Evolutionary conservation across 2,113 vertebrate genomes (phyloP).

Genomic region (Chelonoidis abingdonii): DNA sequence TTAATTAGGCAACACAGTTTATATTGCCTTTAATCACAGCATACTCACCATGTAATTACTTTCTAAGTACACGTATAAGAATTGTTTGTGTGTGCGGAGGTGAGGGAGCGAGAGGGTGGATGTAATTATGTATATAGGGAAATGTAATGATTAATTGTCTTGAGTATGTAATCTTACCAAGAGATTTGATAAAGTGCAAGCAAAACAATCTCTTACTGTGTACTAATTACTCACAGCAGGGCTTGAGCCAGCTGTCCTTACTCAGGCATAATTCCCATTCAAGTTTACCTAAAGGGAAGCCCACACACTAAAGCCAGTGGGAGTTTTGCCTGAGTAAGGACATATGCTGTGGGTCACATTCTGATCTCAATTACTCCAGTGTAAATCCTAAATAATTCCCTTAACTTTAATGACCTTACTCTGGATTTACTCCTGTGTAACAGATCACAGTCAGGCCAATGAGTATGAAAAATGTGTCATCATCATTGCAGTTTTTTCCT

Average conservation of each 20-base stretch:
- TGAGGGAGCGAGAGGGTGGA: slow-evolving; percentile 64
- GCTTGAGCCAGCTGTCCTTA: slow-evolving; percentile 64
- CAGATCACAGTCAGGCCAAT: background rate
- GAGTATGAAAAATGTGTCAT: background rate
- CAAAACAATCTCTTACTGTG: slow-evolving; percentile 64
- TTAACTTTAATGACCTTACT: accelerated
- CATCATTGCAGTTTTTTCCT: background rate
- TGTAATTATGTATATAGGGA: slow-evolving; percentile 74
- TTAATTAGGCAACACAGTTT: slow-evolving; percentile 68
- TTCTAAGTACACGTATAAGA: slow-evolving; percentile 68
- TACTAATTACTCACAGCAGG: slow-evolving; percentile 63
- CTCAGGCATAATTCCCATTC: slow-evolving; percentile 47
- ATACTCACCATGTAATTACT: slow-evolving; percentile 64
- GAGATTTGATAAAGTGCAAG: slow-evolving; percentile 65
- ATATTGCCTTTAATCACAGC: slow-evolving; percentile 71
- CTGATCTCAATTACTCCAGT: background rate
- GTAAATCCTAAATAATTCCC: background rate
- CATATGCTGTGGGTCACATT: background rate
- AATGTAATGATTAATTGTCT: slow-evolving; percentile 78
- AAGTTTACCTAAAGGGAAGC: background rate
- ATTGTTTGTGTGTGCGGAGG: slow-evolving; percentile 63
- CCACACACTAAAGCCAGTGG: background rate
- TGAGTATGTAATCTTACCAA: slow-evolving; percentile 73
- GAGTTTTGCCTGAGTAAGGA: background rate
- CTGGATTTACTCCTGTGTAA: background rate